Conservation (phyloP, 92 coral and sea anemone species). For the Meandrina meandrites region DNA sequence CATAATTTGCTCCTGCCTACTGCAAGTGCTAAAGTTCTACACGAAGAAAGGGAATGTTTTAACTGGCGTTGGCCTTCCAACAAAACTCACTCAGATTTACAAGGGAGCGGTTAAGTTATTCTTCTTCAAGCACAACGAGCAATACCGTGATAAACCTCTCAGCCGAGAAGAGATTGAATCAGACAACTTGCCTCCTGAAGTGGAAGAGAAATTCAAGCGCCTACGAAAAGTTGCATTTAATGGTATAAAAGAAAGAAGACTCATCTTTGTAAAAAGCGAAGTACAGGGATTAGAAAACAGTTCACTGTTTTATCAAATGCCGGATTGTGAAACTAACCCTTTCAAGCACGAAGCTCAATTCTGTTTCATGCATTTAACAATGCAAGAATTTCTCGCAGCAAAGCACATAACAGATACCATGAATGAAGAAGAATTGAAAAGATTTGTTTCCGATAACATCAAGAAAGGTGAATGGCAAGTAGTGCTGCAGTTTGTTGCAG, state of each 20-base stretch:
- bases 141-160: neutral
- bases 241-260: conserved; percentile 31
- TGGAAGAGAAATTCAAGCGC: neutral
- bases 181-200: neutral
- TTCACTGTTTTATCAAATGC: conserved; percentile 31
- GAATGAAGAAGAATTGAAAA: neutral
- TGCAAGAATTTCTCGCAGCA: conserved; percentile 63
- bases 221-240: conserved; percentile 40
- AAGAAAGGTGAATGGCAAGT: conserved; percentile 39
- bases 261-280: conserved; percentile 33
- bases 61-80: conserved; percentile 9
- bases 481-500: conserved; percentile 59
- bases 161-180: neutral
- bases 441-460: conserved; percentile 17
- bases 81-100: conserved; percentile 47
- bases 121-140: conserved; percentile 23
- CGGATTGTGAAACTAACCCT: neutral
- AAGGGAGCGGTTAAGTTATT: conserved; percentile 7
- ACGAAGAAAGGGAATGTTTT: neutral
- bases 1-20: conserved; percentile 36
- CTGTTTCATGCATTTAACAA: conserved; percentile 53
- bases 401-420: neutral
- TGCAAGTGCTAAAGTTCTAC: neutral
- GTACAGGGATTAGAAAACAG: conserved; percentile 1
- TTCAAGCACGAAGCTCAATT: neutral